Evolutionary conservation across 2,113 vertebrate genomes (phyloP).

Genomic region (Gopherus evgoodei): DNA sequence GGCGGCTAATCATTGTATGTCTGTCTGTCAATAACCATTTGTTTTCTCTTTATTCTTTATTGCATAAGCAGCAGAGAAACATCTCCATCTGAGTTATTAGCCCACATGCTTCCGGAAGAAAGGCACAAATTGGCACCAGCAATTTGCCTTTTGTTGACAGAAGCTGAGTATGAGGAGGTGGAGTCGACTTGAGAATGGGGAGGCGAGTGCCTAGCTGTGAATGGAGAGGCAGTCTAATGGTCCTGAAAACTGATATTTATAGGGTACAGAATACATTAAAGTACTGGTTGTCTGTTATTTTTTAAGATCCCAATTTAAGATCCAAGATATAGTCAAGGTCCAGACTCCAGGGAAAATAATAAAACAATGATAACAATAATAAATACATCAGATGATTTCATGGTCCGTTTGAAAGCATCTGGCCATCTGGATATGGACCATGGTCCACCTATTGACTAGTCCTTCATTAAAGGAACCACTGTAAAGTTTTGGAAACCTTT

Average conservation of each 20-base stretch:
- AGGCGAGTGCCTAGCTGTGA: background rate
- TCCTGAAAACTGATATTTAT: constrained; percentile 9
- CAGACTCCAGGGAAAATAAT: too few species aligned
- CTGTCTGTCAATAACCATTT: constrained; percentile 45
- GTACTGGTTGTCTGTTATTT: too few species aligned
- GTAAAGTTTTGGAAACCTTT: background rate
- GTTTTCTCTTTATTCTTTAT: constrained; percentile 13
- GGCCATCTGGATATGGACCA: too few species aligned
- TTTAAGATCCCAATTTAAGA: too few species aligned
- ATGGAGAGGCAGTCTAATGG: background rate
- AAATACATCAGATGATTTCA: too few species aligned
- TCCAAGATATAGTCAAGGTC: too few species aligned
- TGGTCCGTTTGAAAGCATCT: too few species aligned
- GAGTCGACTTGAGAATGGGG: background rate
- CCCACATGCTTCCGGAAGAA: background rate
- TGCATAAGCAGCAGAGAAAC: constrained; percentile 31
- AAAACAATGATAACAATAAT: too few species aligned
- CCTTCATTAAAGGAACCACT: background rate
- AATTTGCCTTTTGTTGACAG: background rate
- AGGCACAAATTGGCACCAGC: background rate
- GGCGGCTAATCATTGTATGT: constrained; percentile 59
- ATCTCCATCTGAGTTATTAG: constrained; percentile 30
- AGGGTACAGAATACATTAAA: background rate
- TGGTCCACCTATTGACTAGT: too few species aligned
- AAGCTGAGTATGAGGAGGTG: background rate